Percentiles rank a stretch among this genome's conserved stretches.
Conservation (phyloP, 2,797 vertebrate species). For the Hybognathus amarus region DNA sequence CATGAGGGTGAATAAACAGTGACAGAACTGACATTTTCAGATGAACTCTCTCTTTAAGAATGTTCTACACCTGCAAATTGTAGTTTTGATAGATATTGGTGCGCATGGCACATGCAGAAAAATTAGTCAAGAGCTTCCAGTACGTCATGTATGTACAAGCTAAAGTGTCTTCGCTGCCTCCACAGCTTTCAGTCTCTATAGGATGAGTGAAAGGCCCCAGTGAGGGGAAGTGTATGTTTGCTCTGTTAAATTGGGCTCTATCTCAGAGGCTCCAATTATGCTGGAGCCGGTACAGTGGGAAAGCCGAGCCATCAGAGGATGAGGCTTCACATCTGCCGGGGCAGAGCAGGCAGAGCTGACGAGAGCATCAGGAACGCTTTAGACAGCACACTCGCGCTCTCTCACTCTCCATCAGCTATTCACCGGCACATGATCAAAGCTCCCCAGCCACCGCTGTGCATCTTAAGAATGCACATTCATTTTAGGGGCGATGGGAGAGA, state of each 20-base stretch:
- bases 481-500: constrained; percentile 71
- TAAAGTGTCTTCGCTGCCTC: constrained; percentile 16
- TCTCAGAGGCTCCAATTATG: constrained; percentile 79
- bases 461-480: constrained; percentile 84
- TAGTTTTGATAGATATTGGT: background rate
- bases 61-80: constrained; percentile 24
- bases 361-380: constrained; percentile 68
- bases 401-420: constrained; percentile 82
- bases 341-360: constrained; percentile 73
- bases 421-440: constrained; percentile 82
- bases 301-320: constrained; percentile 69
- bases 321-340: constrained; percentile 74
- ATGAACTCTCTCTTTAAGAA: background rate
- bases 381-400: constrained; percentile 60
- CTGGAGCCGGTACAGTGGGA: constrained; percentile 57
- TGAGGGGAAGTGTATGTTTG: constrained; percentile 51
- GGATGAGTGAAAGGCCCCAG: constrained; percentile 53
- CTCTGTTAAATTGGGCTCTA: constrained; percentile 75
- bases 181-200: constrained; percentile 43
- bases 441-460: constrained; percentile 76
- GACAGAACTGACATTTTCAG: background rate
- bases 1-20: background rate
- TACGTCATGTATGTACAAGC: background rate
- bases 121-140: background rate
- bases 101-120: background rate